Conservation (phyloP, 2,797 vertebrate genomes). For the Alcedo atthis region DNA sequence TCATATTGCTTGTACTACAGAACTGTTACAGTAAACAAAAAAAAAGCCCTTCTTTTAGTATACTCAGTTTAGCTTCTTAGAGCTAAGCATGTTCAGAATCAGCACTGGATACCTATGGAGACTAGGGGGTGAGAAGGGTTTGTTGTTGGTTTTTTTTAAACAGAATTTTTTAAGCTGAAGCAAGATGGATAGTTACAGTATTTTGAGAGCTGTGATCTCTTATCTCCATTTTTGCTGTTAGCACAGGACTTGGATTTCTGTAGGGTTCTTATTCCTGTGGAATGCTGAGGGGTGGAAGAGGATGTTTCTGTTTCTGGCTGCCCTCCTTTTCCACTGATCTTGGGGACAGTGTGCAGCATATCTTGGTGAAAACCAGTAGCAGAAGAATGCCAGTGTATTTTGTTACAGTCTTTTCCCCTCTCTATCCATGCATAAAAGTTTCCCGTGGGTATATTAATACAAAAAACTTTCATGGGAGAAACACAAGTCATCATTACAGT, state of each 20-base stretch:
- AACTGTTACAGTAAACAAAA: not conserved
- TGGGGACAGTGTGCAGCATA: not conserved
- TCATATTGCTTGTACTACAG: not conserved
- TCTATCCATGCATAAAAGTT: not conserved
- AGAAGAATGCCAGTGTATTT: not conserved
- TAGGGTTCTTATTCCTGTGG: not conserved
- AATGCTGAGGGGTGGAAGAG: not conserved
- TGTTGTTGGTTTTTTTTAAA: not conserved
- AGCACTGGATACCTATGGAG: not conserved
- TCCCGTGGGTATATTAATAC: not conserved
- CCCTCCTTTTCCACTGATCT: not conserved
- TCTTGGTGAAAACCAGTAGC: not conserved
- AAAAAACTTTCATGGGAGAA: not conserved
- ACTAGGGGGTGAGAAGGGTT: not conserved
- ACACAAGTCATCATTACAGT: accelerated
- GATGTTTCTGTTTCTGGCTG: not conserved
- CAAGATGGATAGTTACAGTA: not conserved
- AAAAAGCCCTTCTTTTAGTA: not conserved
- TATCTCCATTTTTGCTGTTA: not conserved
- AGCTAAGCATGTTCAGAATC: not conserved
- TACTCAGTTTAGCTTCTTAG: not conserved
- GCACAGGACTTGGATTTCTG: not conserved
- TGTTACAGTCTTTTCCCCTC: not conserved
- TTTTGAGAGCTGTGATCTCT: not conserved
- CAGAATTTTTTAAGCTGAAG: not conserved